Evolutionary conservation across 2,888 invertebrate genomes (phyloP), one percentile per base, ranked within the genome.

Genomic region (Pinctada fucata): DNA sequence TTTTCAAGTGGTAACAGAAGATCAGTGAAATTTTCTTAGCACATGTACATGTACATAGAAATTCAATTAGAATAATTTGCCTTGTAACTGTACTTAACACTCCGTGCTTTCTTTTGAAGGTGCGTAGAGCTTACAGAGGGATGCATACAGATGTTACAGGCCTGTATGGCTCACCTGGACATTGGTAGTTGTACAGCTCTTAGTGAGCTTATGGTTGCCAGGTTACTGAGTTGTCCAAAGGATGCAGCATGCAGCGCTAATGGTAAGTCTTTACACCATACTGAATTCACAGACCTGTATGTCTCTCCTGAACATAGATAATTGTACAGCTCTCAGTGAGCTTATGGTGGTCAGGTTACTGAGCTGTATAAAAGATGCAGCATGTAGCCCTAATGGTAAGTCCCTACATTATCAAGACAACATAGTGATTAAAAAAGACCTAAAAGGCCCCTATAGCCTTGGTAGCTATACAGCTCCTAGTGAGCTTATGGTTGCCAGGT

Each of bases 261-360:
- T 80, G 85, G 87, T 86, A 77, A 75, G 77, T 45, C 65, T 45
- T 10, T 31, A 31, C 31, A 31, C 10, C 16, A 64, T 64, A 64
- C 16, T n/a, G 16, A 64, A 5, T n/a, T 71, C 88, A 49, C 83
- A 85, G 73, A 77, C 80, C 67, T 74, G 79, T 47, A 66, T 82
- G 13, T 74, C 65, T 1, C 82, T 83, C 64, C 65, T 88, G 72
- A 76, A 76, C 1, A 45, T 70, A 10, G 71, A 47, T 5, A 86
- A 85, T 79, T 51, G 78, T 10, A 69, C 78, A 51, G 86, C 83
- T 52, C 77, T 88, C 58, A 79, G 82, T 10, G 87, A 90, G 72
- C 84, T 90, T 10, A 79, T 88, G 78, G 87, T 85, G 48, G 88
- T 88, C 63, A 84, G 86, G 79, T 69, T 88, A 74, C 82, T 89